Percentiles rank a stretch among this genome's conserved stretches.
Conservation (phyloP, 2,113 vertebrate species). For the Ptilorrhoa leucosticta region DNA sequence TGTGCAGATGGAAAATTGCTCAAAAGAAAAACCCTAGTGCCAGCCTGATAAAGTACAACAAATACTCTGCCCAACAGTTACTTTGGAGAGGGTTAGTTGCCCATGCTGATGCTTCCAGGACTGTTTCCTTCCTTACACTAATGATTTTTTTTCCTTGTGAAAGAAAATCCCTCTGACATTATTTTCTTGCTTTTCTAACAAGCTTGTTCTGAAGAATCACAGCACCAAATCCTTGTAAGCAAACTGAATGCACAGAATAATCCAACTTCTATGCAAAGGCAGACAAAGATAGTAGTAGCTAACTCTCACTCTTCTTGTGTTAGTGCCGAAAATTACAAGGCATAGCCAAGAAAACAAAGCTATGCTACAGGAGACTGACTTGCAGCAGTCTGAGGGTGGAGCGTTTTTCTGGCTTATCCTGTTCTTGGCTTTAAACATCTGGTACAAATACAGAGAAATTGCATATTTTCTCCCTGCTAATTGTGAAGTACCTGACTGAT, state of each 20-base stretch:
- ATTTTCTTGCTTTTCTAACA: not conserved
- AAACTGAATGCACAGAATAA: not conserved
- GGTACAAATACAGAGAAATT: not conserved
- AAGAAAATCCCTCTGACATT: not conserved
- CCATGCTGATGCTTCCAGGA: not conserved
- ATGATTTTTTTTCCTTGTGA: not conserved
- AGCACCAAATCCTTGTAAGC: not conserved
- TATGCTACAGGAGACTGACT: not conserved
- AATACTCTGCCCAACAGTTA: not conserved
- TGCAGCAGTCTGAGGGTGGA: not conserved
- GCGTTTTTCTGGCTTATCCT: not conserved
- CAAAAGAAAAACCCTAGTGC: not conserved
- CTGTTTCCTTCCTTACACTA: not conserved
- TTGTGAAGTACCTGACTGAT: conserved; percentile 19
- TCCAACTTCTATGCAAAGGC: not conserved
- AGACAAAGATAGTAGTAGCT: not conserved
- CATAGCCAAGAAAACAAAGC: not conserved
- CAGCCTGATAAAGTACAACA: not conserved
- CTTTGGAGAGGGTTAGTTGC: not conserved
- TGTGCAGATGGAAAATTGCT: not conserved
- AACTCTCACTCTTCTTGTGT: not conserved
- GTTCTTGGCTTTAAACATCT: not conserved
- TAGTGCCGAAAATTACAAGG: not conserved
- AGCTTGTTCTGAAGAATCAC: not conserved
- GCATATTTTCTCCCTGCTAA: not conserved